Conservation (phyloP, 2,113 vertebrate species). For the Cebidichthys violaceus region DNA sequence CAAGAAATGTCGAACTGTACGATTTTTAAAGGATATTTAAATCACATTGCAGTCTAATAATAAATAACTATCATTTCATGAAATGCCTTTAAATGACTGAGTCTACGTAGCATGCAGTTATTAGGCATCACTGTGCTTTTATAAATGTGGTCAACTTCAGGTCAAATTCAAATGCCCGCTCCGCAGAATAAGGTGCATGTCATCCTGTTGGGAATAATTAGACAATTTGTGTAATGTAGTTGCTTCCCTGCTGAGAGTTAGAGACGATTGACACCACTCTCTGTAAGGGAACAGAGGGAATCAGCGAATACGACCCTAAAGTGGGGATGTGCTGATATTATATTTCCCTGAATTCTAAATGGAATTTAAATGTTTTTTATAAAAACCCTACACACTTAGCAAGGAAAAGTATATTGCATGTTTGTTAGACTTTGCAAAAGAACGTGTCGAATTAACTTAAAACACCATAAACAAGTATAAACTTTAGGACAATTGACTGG, state of each 20-base stretch:
- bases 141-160: not conserved
- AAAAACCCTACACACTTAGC: not conserved
- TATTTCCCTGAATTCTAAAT: not conserved
- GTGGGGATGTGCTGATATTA: conserved; percentile 3
- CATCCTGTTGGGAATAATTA: not conserved
- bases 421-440: not conserved
- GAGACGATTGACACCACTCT: not conserved
- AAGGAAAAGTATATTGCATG: not conserved
- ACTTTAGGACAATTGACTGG: no score
- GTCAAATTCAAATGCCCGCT: not conserved
- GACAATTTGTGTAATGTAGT: not conserved
- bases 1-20: not conserved
- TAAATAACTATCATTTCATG: not conserved
- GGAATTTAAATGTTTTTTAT: not conserved
- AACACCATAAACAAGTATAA: no score
- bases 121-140: no score
- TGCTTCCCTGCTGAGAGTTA: not conserved
- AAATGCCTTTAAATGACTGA: not conserved
- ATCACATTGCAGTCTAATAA: not conserved
- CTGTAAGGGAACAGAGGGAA: not conserved
- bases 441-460: no score
- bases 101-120: not conserved
- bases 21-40: not conserved
- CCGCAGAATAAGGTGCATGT: not conserved
- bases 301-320: not conserved